Evolutionary conservation across 2,113 vertebrate genomes (phyloP).

Genomic region (Elephantulus edwardii): DNA sequence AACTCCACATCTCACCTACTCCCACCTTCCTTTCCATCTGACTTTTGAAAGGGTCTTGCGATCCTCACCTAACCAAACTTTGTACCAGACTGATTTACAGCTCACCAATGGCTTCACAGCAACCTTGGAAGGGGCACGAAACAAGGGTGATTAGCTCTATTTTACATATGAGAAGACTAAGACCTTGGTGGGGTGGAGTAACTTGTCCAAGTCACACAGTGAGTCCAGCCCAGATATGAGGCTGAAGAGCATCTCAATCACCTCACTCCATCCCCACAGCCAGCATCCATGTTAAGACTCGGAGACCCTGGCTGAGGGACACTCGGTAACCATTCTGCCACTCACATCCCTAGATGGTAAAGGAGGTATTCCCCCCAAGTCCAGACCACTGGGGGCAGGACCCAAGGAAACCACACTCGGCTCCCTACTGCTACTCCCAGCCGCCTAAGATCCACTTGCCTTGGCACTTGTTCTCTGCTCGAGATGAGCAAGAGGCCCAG

Average conservation of each 20-base stretch:
- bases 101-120: neutral
- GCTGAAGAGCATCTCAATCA: neutral
- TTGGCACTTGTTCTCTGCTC: constrained; percentile 40
- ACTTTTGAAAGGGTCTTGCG: constrained; percentile 6
- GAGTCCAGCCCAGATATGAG: neutral
- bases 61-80: neutral
- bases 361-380: constrained; percentile 64
- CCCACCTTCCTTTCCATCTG: neutral
- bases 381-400: constrained; percentile 59
- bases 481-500: neutral
- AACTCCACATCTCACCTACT: neutral
- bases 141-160: neutral
- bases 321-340: neutral
- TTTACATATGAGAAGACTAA: constrained; percentile 48
- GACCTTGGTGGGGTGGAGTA: neutral
- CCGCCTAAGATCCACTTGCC: neutral
- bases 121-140: neutral
- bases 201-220: neutral
- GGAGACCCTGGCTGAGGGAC: neutral
- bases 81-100: neutral
- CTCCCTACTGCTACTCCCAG: neutral
- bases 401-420: neutral
- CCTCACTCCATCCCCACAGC: too few species aligned
- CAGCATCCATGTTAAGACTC: neutral
- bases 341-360: constrained; percentile 32